These are phyloP conservation scores for Sphaeridia pumilis DNA, from an alignment of 2,888 invertebrate species.

Conservation along the genomic window DNA sequence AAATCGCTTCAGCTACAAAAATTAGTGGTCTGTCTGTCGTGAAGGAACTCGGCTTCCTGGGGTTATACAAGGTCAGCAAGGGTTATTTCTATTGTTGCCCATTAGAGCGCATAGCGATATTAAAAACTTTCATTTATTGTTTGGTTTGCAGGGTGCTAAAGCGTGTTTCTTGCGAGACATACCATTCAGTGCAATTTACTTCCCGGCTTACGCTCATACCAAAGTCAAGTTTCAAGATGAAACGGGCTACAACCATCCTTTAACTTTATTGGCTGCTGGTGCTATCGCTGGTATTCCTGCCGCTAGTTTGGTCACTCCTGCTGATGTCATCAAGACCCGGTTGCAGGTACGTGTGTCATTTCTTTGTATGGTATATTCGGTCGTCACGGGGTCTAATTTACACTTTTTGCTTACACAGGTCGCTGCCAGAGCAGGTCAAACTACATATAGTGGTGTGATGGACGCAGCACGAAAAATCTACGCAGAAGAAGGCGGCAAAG, in stretches of 20 bases:
- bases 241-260: constrained; percentile 86
- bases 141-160: constrained; percentile 54
- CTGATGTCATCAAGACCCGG: constrained; percentile 96
- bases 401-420: constrained; percentile 50
- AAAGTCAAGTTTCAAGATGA: constrained; percentile 88
- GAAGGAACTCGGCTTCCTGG: constrained; percentile 85
- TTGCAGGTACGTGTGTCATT: constrained; percentile 50
- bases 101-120: neutral
- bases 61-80: constrained; percentile 87
- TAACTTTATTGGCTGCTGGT: constrained; percentile 71
- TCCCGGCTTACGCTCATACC: constrained; percentile 91
- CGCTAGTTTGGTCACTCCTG: constrained; percentile 56
- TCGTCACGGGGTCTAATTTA: neutral
- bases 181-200: constrained; percentile 96
- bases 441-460: constrained; percentile 81
- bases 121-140: neutral
- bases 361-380: neutral
- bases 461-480: constrained; percentile 91
- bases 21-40: constrained; percentile 83
- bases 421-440: constrained; percentile 87
- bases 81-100: no score
- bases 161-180: constrained; percentile 94
- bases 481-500: constrained; percentile 82
- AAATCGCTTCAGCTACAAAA: constrained; percentile 72
- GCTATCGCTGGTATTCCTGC: constrained; percentile 46